Percentiles rank a stretch among this genome's conserved stretches.
These are phyloP conservation scores for Drosophila novamexicana DNA, from an alignment of 1,140 invertebrate species.

Conservation along the genomic window DNA sequence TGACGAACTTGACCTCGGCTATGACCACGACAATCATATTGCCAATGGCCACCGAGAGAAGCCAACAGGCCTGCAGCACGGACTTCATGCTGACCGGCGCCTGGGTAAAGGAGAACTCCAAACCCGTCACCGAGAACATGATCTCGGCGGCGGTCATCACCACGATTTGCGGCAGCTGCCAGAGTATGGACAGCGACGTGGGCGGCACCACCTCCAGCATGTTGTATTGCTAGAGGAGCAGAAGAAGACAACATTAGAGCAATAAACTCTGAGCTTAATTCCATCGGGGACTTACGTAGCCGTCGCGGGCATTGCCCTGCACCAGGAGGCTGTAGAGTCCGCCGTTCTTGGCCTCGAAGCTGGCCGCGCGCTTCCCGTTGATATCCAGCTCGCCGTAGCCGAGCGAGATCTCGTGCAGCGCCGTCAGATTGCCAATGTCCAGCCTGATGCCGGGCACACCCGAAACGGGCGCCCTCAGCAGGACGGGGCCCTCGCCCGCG, in stretches of 20 bases:
- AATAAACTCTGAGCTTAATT: neutral
- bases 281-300: constrained; percentile 41
- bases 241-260: too few relatives aligned
- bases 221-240: constrained; percentile 25
- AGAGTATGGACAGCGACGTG: constrained; percentile 91
- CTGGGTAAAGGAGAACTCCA: constrained; percentile 96
- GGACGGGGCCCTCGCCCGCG: constrained; percentile 40
- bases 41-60: constrained; percentile 95
- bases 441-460: neutral
- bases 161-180: constrained; percentile 94
- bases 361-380: constrained; percentile 60
- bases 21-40: constrained; percentile 92
- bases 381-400: constrained; percentile 83
- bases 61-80: constrained; percentile 94
- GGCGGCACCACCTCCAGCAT: constrained; percentile 86
- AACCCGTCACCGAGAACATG: constrained; percentile 95
- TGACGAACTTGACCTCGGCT: constrained; percentile 85
- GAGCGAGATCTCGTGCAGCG: constrained; percentile 82
- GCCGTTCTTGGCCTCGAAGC: constrained; percentile 85
- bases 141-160: constrained; percentile 94
- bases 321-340: constrained; percentile 87
- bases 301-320: constrained; percentile 86
- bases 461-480: constrained; percentile 14
- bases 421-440: constrained; percentile 64
- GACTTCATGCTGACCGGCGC: constrained; percentile 97